These are phyloP conservation scores for Hecatera dysodea DNA, from an alignment of 2,888 invertebrate species.

Conservation along the genomic window DNA sequence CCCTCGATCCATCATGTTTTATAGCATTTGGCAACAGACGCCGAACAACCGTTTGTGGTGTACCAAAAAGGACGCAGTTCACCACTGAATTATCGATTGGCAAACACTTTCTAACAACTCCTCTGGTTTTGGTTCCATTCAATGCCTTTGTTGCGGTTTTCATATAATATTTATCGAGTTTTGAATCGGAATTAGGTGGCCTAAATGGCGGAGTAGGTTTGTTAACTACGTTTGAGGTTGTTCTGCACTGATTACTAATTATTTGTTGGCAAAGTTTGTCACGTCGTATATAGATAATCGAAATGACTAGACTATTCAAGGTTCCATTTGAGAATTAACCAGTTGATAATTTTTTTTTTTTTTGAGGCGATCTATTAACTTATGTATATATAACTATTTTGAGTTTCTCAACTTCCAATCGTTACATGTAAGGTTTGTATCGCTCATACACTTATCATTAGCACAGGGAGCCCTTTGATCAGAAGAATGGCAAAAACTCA, in stretches of 20 bases:
- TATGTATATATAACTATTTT: no score
- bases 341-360: no score
- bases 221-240: not conserved
- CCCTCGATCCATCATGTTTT: constrained; percentile 57
- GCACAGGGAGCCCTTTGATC: no score
- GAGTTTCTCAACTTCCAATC: no score
- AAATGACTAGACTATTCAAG: not conserved
- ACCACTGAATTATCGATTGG: constrained; percentile 48
- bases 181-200: constrained; percentile 30
- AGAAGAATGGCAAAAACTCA: not conserved
- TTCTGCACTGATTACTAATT: constrained; percentile 1
- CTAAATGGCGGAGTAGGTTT: constrained; percentile 12
- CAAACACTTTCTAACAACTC: constrained; percentile 60
- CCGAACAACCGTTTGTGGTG: constrained; percentile 52
- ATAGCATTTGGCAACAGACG: constrained; percentile 56
- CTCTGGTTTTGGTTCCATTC: constrained; percentile 50
- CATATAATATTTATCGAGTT: constrained; percentile 52
- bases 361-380: no score
- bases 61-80: constrained; percentile 34
- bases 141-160: constrained; percentile 52
- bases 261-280: constrained; percentile 3
- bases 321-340: not conserved
- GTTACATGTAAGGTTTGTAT: no score
- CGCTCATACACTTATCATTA: no score
- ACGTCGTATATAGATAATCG: not conserved